A percentile compares a stretch with the other conserved stretches of the same genome.
These are phyloP conservation scores for Rhinolophus ferrumequinum DNA, from an alignment of 2,113 vertebrate genomes.

Conservation along the genomic window DNA sequence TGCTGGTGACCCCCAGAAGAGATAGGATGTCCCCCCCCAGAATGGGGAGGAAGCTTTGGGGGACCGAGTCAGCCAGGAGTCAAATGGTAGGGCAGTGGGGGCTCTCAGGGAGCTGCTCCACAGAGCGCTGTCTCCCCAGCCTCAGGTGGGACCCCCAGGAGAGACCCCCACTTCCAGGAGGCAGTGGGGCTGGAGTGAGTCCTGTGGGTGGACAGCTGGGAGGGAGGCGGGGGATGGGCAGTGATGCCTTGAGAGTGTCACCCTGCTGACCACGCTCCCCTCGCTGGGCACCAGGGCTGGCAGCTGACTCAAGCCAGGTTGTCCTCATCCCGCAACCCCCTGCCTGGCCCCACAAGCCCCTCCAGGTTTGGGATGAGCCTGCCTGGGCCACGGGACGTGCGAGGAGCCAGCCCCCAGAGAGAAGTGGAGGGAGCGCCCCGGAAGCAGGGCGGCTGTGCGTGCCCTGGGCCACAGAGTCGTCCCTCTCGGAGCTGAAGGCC, in stretches of 20 bases:
- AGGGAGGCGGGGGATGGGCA: not conserved
- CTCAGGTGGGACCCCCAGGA: not conserved
- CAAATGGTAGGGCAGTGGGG: not conserved
- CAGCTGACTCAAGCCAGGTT: not conserved
- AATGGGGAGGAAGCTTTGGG: no score
- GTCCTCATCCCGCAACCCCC: fast-evolving
- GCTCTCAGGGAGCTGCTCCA: no score
- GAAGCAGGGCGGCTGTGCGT: fast-evolving
- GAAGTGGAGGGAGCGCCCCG: not conserved
- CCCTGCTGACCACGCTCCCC: not conserved
- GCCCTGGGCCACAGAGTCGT: fast-evolving
- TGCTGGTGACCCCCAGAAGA: not conserved
- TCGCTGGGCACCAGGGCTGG: not conserved
- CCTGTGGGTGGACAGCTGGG: not conserved
- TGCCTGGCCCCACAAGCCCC: not conserved
- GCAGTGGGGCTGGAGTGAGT: not conserved
- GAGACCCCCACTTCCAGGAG: not conserved
- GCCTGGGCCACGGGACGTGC: not conserved
- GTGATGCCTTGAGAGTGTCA: fast-evolving
- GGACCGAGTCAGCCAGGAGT: not conserved
- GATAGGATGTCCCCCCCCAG: not conserved
- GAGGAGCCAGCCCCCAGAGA: not conserved
- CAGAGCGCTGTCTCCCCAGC: fast-evolving
- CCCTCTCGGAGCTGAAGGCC: not conserved
- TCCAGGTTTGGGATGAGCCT: not conserved